phyloP scores from a whole-genome alignment of 2,888 invertebrate genomes.

The Drosophila borealis region DNA sequence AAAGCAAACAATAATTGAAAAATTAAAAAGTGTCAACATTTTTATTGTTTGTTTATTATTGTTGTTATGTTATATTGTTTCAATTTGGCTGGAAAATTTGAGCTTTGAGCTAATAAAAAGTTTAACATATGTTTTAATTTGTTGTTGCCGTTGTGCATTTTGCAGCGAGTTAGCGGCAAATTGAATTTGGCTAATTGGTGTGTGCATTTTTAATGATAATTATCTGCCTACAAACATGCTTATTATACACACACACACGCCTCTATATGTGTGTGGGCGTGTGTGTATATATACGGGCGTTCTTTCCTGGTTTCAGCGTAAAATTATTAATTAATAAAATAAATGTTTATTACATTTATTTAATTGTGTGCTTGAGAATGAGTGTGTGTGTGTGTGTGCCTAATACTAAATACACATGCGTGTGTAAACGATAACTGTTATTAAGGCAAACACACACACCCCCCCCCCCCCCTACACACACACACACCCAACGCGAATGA shows the following conservation, averaged over 20 bases:
- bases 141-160: slow-evolving; percentile 5
- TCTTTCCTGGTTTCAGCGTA: background rate
- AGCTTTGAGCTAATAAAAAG: slow-evolving; percentile 15
- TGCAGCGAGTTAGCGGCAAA: slow-evolving; percentile 46
- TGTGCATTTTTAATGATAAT: slow-evolving; percentile 63
- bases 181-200: slow-evolving; percentile 66
- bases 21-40: slow-evolving; percentile 26
- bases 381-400: slow-evolving; percentile 27
- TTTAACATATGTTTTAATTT: slow-evolving; percentile 18
- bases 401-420: slow-evolving; percentile 48
- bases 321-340: slow-evolving; percentile 66
- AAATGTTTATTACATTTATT: slow-evolving; percentile 66
- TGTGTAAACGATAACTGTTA: slow-evolving; percentile 48
- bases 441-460: slow-evolving; percentile 17
- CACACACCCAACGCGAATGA: too few species aligned
- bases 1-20: slow-evolving; percentile 27
- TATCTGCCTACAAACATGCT: background rate
- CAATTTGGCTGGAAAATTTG: slow-evolving; percentile 16
- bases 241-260: background rate
- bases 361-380: slow-evolving; percentile 14
- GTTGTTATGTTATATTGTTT: slow-evolving; percentile 9
- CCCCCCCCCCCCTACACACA: too few species aligned
- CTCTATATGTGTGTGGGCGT: background rate
- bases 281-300: background rate
- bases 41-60: background rate